phyloP scores from a whole-genome alignment of 2,113 vertebrate species.

The Cololabis saira region DNA sequence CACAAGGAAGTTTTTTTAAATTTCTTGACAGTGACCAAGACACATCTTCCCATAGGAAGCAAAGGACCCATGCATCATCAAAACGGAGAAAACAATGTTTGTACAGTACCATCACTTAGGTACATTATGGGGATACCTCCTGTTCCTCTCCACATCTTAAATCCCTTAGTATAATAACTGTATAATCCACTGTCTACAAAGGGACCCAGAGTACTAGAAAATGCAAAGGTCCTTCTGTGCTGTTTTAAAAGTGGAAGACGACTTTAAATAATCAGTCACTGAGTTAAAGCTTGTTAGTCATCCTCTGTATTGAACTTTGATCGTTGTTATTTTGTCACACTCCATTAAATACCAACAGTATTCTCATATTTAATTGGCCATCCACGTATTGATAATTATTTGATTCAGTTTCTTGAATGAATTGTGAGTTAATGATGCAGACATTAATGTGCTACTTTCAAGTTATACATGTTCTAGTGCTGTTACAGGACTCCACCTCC shows the following conservation, averaged over 20 bases:
- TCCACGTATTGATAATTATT: slow-evolving; percentile 8
- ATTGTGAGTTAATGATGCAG: slow-evolving; percentile 5
- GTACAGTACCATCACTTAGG: slow-evolving; percentile 43
- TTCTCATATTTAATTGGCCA: slow-evolving; percentile 39
- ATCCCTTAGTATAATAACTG: slow-evolving; percentile 50
- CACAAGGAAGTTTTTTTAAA: slow-evolving; percentile 75
- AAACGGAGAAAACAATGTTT: slow-evolving; percentile 61
- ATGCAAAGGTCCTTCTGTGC: slow-evolving; percentile 19
- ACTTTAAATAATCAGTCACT: slow-evolving; percentile 72
- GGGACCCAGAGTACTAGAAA: slow-evolving; percentile 14
- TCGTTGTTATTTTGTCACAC: slow-evolving; percentile 42
- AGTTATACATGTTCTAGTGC: background rate
- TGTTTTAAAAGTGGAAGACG: slow-evolving; percentile 65
- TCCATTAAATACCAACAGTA: slow-evolving; percentile 49
- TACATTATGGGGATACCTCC: slow-evolving; percentile 32
- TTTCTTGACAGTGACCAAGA: slow-evolving; percentile 79
- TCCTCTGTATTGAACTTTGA: slow-evolving; percentile 47
- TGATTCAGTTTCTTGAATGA: slow-evolving; percentile 12
- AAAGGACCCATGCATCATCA: slow-evolving; percentile 73
- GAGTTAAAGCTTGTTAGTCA: slow-evolving; percentile 72
- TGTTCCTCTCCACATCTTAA: slow-evolving; percentile 39
- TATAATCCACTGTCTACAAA: no score
- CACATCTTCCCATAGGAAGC: slow-evolving; percentile 69
- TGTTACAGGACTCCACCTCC: background rate
- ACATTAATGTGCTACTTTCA: background rate